phyloP scores from a whole-genome alignment of 2,888 invertebrate species.

The Tipula confusa region DNA sequence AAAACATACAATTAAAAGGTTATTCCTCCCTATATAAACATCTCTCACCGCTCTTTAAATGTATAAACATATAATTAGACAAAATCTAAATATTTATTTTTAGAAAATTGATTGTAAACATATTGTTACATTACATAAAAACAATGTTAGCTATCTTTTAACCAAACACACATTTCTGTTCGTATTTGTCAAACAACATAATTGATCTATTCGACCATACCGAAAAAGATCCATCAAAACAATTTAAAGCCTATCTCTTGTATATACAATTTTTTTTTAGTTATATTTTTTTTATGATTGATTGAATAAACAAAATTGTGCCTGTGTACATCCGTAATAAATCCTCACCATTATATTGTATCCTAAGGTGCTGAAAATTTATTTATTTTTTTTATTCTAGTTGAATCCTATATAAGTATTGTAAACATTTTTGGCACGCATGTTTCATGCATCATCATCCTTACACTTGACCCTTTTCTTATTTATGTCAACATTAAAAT shows the following conservation, averaged over 20 bases:
- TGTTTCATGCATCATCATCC: background rate
- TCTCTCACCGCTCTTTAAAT: background rate
- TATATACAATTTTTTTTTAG: background rate
- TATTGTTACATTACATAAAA: background rate
- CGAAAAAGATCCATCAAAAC: background rate
- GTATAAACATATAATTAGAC: background rate
- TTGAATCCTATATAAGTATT: no score
- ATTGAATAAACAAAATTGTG: background rate
- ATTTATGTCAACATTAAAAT: background rate
- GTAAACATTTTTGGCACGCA: background rate
- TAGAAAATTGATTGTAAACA: conserved; percentile 20
- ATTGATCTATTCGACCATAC: background rate
- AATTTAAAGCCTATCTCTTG: background rate
- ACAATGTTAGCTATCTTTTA: background rate
- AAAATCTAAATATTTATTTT: conserved; percentile 9
- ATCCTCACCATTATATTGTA: background rate
- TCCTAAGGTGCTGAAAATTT: background rate
- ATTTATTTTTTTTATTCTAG: no score
- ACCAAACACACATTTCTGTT: background rate
- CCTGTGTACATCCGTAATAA: background rate
- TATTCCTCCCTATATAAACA: background rate
- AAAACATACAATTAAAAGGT: background rate
- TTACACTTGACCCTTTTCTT: background rate
- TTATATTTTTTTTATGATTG: background rate
- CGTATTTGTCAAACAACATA: conserved; percentile 16